Conservation (phyloP, 2,888 invertebrate species). For the Oasisia sp. region DNA sequence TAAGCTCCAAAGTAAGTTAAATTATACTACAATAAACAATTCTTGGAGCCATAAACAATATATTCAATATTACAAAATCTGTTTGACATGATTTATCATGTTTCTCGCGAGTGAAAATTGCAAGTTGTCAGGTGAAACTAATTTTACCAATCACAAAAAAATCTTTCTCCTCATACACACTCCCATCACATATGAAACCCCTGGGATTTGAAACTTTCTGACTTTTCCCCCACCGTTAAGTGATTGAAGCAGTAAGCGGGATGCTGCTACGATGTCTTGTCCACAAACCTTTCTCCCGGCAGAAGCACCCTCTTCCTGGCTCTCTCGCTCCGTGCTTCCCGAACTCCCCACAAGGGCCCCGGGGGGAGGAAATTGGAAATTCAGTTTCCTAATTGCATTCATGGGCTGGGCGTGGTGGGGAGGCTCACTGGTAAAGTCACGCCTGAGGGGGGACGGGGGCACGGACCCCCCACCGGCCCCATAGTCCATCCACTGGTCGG, state of each 20-base stretch:
- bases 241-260: background rate
- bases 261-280: background rate
- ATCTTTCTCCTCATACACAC: no score
- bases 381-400: constrained; percentile 35
- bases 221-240: no score
- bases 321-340: background rate
- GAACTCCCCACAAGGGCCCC: background rate
- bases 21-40: no score
- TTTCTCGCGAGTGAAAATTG: no score
- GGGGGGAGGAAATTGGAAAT: constrained; percentile 28
- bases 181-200: no score
- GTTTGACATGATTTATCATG: no score
- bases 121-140: no score
- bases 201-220: no score
- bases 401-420: constrained; percentile 48
- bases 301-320: background rate
- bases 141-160: no score
- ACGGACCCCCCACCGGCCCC: constrained; percentile 34
- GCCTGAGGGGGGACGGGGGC: constrained; percentile 56
- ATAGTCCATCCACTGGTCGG: background rate
- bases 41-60: no score
- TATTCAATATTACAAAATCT: no score
- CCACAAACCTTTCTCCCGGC: constrained; percentile 6
- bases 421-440: constrained; percentile 54
- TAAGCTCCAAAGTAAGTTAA: no score